Conservation (phyloP, 2,888 invertebrate species). For the Eurytoma adleriae region DNA sequence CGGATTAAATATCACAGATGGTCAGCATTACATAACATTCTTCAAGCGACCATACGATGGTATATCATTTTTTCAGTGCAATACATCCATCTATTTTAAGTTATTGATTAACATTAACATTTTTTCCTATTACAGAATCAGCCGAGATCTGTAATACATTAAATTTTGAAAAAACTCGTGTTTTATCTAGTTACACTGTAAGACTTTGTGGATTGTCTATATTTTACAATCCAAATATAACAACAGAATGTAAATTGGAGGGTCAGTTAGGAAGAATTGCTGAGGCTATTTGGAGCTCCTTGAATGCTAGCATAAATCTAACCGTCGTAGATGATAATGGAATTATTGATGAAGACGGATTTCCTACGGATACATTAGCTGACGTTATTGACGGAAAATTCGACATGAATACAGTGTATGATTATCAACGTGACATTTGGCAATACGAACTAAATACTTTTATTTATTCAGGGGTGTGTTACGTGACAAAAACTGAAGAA, state of each 20-base stretch:
- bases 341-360: background rate
- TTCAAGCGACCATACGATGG: background rate
- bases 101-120: too few relatives aligned
- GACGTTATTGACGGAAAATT: constrained; percentile 1
- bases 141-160: background rate
- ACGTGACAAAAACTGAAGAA: background rate
- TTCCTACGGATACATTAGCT: background rate
- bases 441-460: background rate
- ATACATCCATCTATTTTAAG: too few relatives aligned
- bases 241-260: background rate
- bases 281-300: background rate
- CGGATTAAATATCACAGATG: background rate
- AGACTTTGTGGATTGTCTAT: background rate
- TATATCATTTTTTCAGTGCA: too few relatives aligned
- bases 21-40: background rate
- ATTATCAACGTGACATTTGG: constrained; percentile 1
- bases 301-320: background rate
- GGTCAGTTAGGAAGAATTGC: background rate
- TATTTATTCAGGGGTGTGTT: background rate
- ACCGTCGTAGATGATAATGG: background rate
- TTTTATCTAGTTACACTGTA: background rate
- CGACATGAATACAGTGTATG: background rate
- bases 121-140: background rate
- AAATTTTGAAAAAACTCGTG: background rate
- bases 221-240: background rate